Evolutionary conservation across 2,797 vertebrate genomes (phyloP).

Genomic region (Masticophis lateralis): DNA sequence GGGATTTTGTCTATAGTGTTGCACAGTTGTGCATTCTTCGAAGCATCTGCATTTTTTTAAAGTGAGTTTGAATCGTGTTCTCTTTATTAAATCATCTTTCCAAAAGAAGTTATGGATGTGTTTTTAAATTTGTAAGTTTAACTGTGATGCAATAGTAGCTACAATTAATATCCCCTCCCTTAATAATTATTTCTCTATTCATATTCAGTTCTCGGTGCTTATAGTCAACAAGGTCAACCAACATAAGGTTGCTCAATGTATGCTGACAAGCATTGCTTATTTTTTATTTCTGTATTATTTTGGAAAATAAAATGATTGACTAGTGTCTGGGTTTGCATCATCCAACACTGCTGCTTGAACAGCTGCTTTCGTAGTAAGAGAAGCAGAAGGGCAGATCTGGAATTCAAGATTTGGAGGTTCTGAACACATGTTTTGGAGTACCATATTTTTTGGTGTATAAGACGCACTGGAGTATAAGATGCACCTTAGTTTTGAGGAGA

Average conservation of each 20-base stretch:
- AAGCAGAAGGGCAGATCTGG: neutral
- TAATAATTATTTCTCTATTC: conserved; percentile 30
- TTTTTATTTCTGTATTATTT: neutral
- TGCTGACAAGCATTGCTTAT: neutral
- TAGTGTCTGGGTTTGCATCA: neutral
- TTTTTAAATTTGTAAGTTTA: neutral
- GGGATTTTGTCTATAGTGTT: neutral
- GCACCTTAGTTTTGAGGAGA: no score
- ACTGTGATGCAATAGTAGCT: conserved; percentile 37
- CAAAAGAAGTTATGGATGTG: conserved; percentile 22
- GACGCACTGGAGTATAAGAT: no score
- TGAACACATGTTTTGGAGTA: neutral
- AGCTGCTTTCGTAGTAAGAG: neutral
- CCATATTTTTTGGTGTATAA: no score
- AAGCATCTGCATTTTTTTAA: neutral
- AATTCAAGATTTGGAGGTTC: neutral
- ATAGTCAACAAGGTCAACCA: conserved; percentile 13
- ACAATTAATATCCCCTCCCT: conserved; percentile 46
- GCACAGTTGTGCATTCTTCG: neutral
- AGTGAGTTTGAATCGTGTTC: neutral
- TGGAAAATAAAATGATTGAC: conserved; percentile 16
- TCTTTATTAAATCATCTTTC: neutral
- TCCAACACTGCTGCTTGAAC: neutral
- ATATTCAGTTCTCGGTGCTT: conserved; percentile 5
- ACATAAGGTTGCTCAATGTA: conserved; percentile 11